phyloP scores from a whole-genome alignment of 2,797 vertebrate genomes.

The Sebastes matsubarae region DNA sequence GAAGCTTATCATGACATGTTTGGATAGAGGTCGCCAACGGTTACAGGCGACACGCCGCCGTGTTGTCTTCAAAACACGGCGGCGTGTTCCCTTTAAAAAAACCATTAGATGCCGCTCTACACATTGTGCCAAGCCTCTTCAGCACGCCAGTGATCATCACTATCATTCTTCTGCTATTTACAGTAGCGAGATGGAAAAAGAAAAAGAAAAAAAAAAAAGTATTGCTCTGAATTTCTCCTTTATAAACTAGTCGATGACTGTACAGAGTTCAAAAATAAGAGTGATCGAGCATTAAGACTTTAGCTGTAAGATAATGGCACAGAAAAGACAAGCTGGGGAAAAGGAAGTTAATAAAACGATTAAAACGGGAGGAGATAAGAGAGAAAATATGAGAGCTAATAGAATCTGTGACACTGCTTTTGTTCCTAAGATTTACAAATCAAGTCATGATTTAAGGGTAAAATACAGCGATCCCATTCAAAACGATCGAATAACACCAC shows the following conservation, averaged over 20 bases:
- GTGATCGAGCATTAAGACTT: constrained; percentile 41
- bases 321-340: constrained; percentile 8
- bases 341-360: neutral
- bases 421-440: constrained; percentile 24
- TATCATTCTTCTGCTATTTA: constrained; percentile 60
- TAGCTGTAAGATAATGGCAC: constrained; percentile 39
- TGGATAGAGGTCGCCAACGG: neutral
- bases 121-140: constrained; percentile 41
- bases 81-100: neutral
- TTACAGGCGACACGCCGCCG: neutral
- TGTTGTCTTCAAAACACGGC: neutral
- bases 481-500: neutral
- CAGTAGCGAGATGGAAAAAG: constrained; percentile 46
- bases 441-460: neutral
- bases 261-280: constrained; percentile 47
- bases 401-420: constrained; percentile 25
- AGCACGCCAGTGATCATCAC: constrained; percentile 36
- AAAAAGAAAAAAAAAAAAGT: constrained; percentile 46
- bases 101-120: constrained; percentile 6
- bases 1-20: constrained; percentile 28
- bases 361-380: neutral
- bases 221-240: constrained; percentile 78
- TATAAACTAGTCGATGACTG: constrained; percentile 48
- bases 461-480: constrained; percentile 19
- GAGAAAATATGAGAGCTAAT: neutral